Base-by-base conservation (phyloP, 1,140 invertebrate species). In the Hylyphantes graminicola region DNA sequence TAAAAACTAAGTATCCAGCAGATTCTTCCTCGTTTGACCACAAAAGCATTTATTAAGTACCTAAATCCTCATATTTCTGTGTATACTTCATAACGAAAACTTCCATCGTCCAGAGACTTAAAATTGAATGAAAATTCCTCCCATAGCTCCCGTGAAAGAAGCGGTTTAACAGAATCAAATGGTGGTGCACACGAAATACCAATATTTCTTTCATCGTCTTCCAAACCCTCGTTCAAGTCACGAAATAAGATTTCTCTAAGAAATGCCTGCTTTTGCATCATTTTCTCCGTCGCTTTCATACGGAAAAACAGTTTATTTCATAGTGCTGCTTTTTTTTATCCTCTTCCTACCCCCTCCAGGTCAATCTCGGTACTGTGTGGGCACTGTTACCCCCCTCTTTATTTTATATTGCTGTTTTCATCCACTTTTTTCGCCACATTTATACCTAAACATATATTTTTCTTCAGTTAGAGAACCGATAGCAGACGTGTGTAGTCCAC, bases 391-490 rank as follows among this genome's bases (percentile, higher is more conserved):
- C 68, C 68, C 35, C 15, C 68, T 70, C 68, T 70, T 70, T 70
- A 53, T 70, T 70, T 70, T 70, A 51, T 48, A 70, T 70, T 70
- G 35, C 68, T 70, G 68, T 51, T 70, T 70, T 70, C 68, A 70
- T 70, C 68, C 53, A 21, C n/a, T 68, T 51, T 19, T 13, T 51
- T 51, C 13, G 50, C 12, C 68, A 51, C 68, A 70, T 70, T 70
- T 70, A 70, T 70, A 70, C 68, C 68, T 70, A 70, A 70, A 70
- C 54, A 70, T 70, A 70, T 70, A 70, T 70, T 70, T 35, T 70
- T 70, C 68, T 0, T 70, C 15, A 11, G 68, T 17, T 48, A 70
- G 68, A 51, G 68, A 17, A 15, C 68, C 67, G n/a, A 70, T 70
- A 70, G 68, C 68, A 70, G 68, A 70, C 68, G 68, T 70, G 68